A percentile compares a stretch with the other conserved stretches of the same genome.
Evolutionary conservation across 1,140 invertebrate species (phyloP).

Genomic region (Papilio dardanus): DNA sequence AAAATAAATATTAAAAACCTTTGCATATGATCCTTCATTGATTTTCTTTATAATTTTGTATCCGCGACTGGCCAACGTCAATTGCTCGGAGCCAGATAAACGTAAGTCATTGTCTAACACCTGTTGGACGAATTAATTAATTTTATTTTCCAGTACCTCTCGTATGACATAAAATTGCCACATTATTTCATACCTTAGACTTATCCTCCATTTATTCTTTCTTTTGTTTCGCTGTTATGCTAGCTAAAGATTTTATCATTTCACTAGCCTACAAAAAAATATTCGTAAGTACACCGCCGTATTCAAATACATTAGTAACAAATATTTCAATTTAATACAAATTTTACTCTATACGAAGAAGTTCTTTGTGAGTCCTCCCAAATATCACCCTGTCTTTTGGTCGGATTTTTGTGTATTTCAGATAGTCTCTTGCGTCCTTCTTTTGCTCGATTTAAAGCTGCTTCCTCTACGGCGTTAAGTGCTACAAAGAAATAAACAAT

Average conservation of each 20-base stretch:
- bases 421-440: constrained; percentile 67
- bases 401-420: constrained; percentile 55
- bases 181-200: constrained; percentile 52
- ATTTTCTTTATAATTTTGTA: constrained; percentile 85
- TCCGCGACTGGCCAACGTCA: constrained; percentile 82
- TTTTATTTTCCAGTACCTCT: neutral
- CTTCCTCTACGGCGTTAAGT: constrained; percentile 74
- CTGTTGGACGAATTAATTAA: constrained; percentile 42
- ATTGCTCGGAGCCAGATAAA: constrained; percentile 82
- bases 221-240: constrained; percentile 61
- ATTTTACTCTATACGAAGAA: constrained; percentile 62
- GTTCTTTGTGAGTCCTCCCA: constrained; percentile 56
- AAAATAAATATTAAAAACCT: constrained; percentile 65
- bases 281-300: neutral
- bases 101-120: constrained; percentile 69
- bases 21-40: constrained; percentile 87
- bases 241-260: constrained; percentile 74
- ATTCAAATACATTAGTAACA: neutral
- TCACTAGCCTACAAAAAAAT: constrained; percentile 65
- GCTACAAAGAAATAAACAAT: constrained; percentile 48
- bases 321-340: constrained; percentile 6
- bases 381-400: constrained; percentile 69
- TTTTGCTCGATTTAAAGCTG: constrained; percentile 69
- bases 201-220: constrained; percentile 71
- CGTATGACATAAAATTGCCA: neutral